Percentiles rank a stretch among this genome's conserved stretches.
Evolutionary conservation across 92 coral and sea anemone species (phyloP).

Genomic region (Montipora capitata): DNA sequence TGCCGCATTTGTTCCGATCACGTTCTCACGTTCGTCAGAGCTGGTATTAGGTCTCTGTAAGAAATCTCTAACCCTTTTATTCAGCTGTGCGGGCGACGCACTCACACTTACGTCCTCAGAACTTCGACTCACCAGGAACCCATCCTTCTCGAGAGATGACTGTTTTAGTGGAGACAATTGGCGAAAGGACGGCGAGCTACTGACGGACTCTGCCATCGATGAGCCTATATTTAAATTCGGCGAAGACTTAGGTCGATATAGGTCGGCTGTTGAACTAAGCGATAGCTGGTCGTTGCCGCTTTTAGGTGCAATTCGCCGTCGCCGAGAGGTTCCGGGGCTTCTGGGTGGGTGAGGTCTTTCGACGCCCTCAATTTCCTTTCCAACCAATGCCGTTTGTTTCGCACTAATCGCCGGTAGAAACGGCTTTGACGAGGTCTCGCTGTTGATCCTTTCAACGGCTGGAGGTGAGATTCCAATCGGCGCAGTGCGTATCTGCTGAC

Average conservation of each 20-base stretch:
- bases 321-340: conserved; percentile 11
- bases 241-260: conserved; percentile 60
- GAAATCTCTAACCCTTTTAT: conserved; percentile 71
- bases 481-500: neutral
- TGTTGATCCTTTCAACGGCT: neutral
- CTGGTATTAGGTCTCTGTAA: conserved; percentile 67
- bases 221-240: conserved; percentile 47
- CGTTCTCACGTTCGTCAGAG: conserved; percentile 31
- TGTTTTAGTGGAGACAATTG: neutral
- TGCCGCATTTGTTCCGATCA: neutral
- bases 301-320: neutral
- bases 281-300: neutral
- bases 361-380: neutral
- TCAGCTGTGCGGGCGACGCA: conserved; percentile 29
- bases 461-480: conserved; percentile 5
- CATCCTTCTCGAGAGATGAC: neutral
- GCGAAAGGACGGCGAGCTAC: neutral
- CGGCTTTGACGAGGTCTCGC: conserved; percentile 27
- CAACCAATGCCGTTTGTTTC: conserved; percentile 51
- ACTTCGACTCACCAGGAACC: conserved; percentile 1
- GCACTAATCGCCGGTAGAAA: conserved; percentile 73
- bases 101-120: conserved; percentile 16
- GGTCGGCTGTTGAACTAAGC: neutral
- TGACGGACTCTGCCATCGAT: neutral
- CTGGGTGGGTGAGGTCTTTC: conserved; percentile 30